phyloP scores from a whole-genome alignment of 2,797 vertebrate species.

The Merluccius polli region DNA sequence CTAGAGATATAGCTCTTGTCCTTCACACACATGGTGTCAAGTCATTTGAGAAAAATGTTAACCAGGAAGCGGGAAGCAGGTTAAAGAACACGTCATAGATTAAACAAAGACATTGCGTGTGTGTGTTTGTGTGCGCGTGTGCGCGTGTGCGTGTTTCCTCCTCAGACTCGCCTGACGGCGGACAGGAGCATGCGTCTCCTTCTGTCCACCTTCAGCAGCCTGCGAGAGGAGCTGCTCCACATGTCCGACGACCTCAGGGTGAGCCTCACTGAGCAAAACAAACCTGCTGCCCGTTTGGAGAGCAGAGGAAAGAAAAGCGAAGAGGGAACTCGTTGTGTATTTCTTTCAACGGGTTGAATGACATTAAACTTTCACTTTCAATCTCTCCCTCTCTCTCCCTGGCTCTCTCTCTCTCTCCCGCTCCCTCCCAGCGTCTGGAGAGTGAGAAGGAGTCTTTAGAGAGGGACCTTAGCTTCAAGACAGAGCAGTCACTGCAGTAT shows the following conservation, averaged over 20 bases:
- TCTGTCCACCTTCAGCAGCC: constrained; percentile 87
- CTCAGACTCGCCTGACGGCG: constrained; percentile 85
- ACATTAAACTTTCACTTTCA: not conserved
- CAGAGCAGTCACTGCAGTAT: constrained; percentile 84
- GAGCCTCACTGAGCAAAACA: constrained; percentile 28
- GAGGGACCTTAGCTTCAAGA: constrained; percentile 86
- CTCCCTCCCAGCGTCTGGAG: constrained; percentile 78
- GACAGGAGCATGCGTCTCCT: constrained; percentile 90
- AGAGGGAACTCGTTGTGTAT: not conserved
- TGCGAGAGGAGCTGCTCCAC: constrained; percentile 88
- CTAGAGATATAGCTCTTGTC: not conserved
- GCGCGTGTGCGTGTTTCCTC: not conserved
- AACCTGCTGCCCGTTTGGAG: not conserved
- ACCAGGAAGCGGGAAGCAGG: not conserved
- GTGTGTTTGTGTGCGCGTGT: not conserved
- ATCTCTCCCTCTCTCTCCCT: not conserved
- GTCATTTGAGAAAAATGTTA: no score
- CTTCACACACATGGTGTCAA: not conserved
- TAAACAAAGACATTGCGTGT: constrained; percentile 31
- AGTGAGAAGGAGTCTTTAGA: constrained; percentile 81
- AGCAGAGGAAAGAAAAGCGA: not conserved
- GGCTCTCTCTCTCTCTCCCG: not conserved
- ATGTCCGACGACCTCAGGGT: constrained; percentile 89
- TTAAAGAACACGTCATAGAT: not conserved
- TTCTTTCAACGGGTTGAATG: no score